Evolutionary conservation across 2,888 invertebrate species (phyloP).

Genomic region (Choreutis nemorana): DNA sequence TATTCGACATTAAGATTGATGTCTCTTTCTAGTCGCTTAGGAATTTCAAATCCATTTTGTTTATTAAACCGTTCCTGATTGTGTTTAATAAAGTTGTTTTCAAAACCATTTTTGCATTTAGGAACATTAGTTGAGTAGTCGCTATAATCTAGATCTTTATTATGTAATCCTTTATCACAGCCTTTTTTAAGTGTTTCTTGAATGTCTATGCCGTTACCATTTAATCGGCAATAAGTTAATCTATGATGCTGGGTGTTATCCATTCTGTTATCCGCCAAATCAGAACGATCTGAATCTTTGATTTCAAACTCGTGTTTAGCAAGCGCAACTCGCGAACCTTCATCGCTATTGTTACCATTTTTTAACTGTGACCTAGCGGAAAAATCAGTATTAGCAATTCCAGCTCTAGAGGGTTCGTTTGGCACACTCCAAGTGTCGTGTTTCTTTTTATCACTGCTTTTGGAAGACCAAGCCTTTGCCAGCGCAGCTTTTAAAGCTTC

Average conservation of each 20-base stretch:
- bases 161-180: constrained; percentile 64
- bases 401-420: constrained; percentile 41
- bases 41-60: constrained; percentile 49
- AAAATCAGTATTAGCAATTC: constrained; percentile 43
- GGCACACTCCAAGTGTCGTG: constrained; percentile 56
- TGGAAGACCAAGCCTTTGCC: constrained; percentile 58
- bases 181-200: constrained; percentile 58
- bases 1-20: constrained; percentile 54
- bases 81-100: constrained; percentile 58
- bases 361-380: constrained; percentile 34
- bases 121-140: constrained; percentile 62
- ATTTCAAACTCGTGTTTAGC: constrained; percentile 54
- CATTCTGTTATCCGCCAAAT: constrained; percentile 32
- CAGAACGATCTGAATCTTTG: constrained; percentile 42
- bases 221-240: constrained; percentile 40
- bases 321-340: constrained; percentile 45
- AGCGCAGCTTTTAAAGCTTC: constrained; percentile 61
- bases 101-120: constrained; percentile 62
- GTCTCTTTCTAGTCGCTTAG: constrained; percentile 53
- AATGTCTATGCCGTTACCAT: constrained; percentile 52
- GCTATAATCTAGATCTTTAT: constrained; percentile 52
- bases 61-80: constrained; percentile 51
- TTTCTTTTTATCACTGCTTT: constrained; percentile 49
- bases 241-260: constrained; percentile 41
- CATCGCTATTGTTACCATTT: constrained; percentile 30